phyloP scores from a whole-genome alignment of 2,113 vertebrate genomes.

The Protobothrops mucrosquamatus region DNA sequence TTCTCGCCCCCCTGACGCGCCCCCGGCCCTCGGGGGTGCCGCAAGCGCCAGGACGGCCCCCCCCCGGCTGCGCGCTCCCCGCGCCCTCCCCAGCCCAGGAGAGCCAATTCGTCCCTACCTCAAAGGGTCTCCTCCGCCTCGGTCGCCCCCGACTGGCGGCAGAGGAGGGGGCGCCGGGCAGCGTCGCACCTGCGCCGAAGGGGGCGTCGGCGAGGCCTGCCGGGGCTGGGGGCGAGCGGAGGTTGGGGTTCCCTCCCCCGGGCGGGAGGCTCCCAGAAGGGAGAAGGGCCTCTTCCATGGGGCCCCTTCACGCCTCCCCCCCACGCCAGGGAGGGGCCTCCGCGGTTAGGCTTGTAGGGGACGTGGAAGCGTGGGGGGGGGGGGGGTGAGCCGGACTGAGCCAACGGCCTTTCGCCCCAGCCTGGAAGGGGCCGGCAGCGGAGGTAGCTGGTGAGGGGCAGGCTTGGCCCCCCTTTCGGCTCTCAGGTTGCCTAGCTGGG shows the following conservation, averaged over 20 bases:
- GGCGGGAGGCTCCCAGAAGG: too few species aligned
- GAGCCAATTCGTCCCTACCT: not conserved
- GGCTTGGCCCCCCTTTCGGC: not conserved
- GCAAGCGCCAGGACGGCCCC: not conserved
- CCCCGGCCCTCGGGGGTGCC: not conserved
- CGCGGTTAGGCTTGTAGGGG: not conserved
- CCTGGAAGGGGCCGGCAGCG: too few species aligned
- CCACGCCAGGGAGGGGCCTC: not conserved
- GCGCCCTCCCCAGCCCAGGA: not conserved
- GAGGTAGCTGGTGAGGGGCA: not conserved
- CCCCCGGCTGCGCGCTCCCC: not conserved
- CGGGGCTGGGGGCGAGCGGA: too few species aligned
- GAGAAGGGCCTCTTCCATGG: too few species aligned
- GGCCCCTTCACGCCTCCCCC: not conserved
- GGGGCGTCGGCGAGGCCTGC: too few species aligned
- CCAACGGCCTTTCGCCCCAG: not conserved
- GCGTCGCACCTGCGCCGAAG: too few species aligned
- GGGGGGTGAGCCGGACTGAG: not conserved
- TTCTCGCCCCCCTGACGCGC: slow-evolving; percentile 86
- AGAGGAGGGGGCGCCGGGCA: not conserved
- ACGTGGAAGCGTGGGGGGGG: rapidly evolving
- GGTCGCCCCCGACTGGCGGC: not conserved
- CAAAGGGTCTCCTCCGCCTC: not conserved
- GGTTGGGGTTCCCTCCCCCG: not conserved
- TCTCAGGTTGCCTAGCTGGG: not conserved